Base-by-base conservation (phyloP, 2,888 invertebrate species). In the Meiosimyza platycephala region DNA sequence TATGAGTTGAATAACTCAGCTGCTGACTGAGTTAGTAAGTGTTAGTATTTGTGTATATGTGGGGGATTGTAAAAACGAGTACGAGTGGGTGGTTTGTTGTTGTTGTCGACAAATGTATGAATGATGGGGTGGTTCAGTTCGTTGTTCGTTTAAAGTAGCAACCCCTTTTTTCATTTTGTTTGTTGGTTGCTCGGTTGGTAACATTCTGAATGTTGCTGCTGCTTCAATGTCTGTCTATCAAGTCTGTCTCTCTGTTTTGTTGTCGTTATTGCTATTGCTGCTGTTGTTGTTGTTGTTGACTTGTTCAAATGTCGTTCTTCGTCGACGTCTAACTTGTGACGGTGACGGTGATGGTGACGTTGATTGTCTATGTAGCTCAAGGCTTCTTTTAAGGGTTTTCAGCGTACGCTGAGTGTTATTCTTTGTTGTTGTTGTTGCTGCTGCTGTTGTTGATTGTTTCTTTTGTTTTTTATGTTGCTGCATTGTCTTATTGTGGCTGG, bases 1-100 rank as follows among this genome's bases (percentile, higher is more conserved):
- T 65, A 50, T 51, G 67, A 67, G 67, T 67, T 67, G 67, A 67
- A 67, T 67, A 67, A 67, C 57, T 67, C 67, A 67, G 67, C 67
- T 40, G 55, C 55, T 33, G 65, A 48, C 28, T 47, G 65, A 65
- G 51, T 48, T 18, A 50, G 47, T 51, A 15, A 54, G 51, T 47
- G 16, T 33, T 50, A 28, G 28, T 65, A 40, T 28, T 22, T 51
- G 65, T 33, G 7, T n/a, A 47, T 63, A 16, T 63, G 63, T 12
- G 48, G 22, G 12, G 57, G 11, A 22, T 28, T 28, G 28, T 28
- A 28, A 28, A 4, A 28, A 28, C 28, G 18, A n/a, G 28, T 13
- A 28, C 28, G 28, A 57, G 57, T 57, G 57, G 57, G 22, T 57
- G 57, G 22, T 13, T 28, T 57, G 28, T 28, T 57, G 28, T 28